phyloP scores from a whole-genome alignment of 2,113 vertebrate species.

The Synchiropus splendidus region DNA sequence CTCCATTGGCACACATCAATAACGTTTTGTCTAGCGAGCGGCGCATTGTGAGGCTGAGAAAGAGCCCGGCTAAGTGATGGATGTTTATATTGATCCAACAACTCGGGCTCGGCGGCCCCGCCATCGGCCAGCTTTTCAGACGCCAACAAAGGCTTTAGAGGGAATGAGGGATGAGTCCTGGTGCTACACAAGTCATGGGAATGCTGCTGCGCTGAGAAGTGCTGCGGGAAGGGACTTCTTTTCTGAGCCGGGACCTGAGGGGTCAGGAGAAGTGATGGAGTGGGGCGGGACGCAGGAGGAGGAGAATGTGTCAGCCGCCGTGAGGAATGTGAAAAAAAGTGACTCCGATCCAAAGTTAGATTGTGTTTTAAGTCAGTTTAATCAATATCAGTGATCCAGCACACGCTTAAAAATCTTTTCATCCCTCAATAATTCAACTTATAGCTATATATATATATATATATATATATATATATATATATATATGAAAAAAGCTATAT shows the following conservation, averaged over 20 bases:
- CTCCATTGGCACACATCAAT: conserved; percentile 56
- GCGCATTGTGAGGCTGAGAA: conserved; percentile 58
- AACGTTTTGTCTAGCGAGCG: conserved; percentile 61
- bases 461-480: too few relatives aligned
- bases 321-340: conserved; percentile 46
- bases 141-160: conserved; percentile 60
- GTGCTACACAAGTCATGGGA: conserved; percentile 46
- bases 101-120: conserved; percentile 55
- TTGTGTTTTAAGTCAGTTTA: not conserved
- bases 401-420: too few relatives aligned
- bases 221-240: conserved; percentile 41
- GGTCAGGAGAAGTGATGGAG: conserved; percentile 36
- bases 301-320: conserved; percentile 31
- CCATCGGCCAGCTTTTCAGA: conserved; percentile 60
- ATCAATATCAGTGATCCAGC: not conserved
- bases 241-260: conserved; percentile 35
- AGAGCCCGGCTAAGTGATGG: conserved; percentile 58
- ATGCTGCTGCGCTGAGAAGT: conserved; percentile 29
- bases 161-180: conserved; percentile 54
- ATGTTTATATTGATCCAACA: conserved; percentile 71
- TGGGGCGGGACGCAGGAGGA: conserved; percentile 17
- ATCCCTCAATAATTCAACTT: too few relatives aligned
- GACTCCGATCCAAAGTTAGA: conserved; percentile 32
- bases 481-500: too few relatives aligned
- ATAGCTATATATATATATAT: too few relatives aligned